A percentile compares a stretch with the other conserved stretches of the same genome.
phyloP scores from a whole-genome alignment of 2,113 vertebrate genomes.

The Cyphomyrus plagiostoma region DNA sequence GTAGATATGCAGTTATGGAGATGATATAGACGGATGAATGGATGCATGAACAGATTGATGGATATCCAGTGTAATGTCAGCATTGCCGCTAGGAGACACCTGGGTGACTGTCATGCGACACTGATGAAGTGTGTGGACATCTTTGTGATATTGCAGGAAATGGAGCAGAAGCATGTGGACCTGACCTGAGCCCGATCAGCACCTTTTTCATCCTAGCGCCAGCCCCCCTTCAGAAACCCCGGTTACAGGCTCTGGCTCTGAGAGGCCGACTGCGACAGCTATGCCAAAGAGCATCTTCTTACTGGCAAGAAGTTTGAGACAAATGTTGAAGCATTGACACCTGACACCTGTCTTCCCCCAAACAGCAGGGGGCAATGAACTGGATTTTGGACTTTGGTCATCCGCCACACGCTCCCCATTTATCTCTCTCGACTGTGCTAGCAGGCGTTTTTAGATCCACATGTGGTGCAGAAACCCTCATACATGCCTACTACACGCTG shows the following conservation, averaged over 20 bases:
- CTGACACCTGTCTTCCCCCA: not conserved
- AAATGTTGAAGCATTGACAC: not conserved
- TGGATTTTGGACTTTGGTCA: not conserved
- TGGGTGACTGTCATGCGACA: not conserved
- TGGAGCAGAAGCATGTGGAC: not conserved
- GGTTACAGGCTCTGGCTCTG: not conserved
- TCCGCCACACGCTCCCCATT: not conserved
- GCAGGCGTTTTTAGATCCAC: not conserved
- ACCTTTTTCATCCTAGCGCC: not conserved
- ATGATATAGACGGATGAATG: not conserved
- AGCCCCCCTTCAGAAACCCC: not conserved
- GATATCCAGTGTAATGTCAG: not conserved
- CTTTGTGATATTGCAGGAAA: not conserved
- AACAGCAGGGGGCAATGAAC: not conserved
- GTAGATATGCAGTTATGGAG: not conserved
- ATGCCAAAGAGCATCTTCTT: slow-evolving; percentile 2
- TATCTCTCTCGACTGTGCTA: not conserved
- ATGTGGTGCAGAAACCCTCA: not conserved
- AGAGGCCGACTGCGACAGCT: not conserved
- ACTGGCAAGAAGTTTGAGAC: not conserved
- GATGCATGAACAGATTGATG: not conserved
- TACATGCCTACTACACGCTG: not conserved
- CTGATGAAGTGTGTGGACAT: not conserved
- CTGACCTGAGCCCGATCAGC: not conserved
- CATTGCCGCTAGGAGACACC: not conserved